Percentiles rank a stretch among this genome's conserved stretches.
Evolutionary conservation across 2,888 invertebrate genomes (phyloP).

Genomic region (Frankliniella fusca): DNA sequence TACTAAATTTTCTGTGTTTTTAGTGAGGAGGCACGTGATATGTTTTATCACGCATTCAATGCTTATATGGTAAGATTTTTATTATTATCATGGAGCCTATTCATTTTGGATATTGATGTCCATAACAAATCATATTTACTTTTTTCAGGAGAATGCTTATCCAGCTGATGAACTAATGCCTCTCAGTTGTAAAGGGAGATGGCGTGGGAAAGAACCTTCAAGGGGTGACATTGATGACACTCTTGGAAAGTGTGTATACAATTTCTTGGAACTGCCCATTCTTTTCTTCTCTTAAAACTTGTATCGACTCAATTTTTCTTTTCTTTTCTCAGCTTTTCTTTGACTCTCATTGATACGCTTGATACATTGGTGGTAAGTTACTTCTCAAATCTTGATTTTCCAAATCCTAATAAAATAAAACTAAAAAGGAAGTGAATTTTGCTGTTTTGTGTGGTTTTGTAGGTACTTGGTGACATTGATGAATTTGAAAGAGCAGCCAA

Average conservation of each 20-base stretch:
- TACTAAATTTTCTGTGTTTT: constrained; percentile 41
- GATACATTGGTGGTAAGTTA: constrained; percentile 76
- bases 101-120: not conserved
- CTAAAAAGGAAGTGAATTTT: too few species aligned
- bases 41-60: constrained; percentile 95
- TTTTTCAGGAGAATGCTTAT: constrained; percentile 74
- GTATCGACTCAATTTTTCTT: constrained; percentile 28
- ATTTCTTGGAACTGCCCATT: not conserved
- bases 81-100: not conserved
- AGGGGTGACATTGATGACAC: constrained; percentile 96
- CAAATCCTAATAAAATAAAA: too few species aligned
- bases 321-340: constrained; percentile 71
- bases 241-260: constrained; percentile 82
- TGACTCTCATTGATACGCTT: constrained; percentile 90
- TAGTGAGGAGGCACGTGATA: constrained; percentile 85
- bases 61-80: constrained; percentile 74
- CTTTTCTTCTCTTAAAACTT: constrained; percentile 28
- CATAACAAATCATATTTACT: not conserved
- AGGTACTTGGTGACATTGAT: constrained; percentile 79
- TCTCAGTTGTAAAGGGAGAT: constrained; percentile 87
- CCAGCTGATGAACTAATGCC: constrained; percentile 99
- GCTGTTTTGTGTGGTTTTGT: constrained; percentile 42
- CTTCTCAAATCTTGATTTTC: not conserved
- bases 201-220: constrained; percentile 81
- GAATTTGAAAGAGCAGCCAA: constrained; percentile 91